Base-by-base conservation (phyloP, 1,140 invertebrate genomes). In the Fopius arisanus region DNA sequence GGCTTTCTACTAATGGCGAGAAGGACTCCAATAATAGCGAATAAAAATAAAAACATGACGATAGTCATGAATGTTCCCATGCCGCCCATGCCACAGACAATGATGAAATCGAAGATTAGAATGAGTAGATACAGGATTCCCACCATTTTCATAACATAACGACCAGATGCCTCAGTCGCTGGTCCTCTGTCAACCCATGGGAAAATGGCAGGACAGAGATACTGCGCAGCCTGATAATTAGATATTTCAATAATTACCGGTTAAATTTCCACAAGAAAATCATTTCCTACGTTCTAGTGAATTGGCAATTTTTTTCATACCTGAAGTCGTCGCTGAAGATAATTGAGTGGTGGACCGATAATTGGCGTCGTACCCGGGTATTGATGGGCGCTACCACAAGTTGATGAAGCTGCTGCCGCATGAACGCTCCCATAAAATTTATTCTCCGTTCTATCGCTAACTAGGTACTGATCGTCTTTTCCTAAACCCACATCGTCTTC, bases 151-250 rank as follows among this genome's bases (percentile, higher is more conserved):
- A 96, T 95, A 62, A 96, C 96, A 83, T 93, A 93, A 86, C 94
- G 92, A 67, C 96, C 96, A 68, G 92, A 93, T 74, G 93, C 92
- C 80, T 95, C 92, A 3, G 95, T 96, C 16, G 95, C 94, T 1
- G 95, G 95, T 28, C 95, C 95, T 67, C 91, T 91, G 82, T 96
- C 94, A 0, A 95, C 92, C 95, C 95, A 96, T 0, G 95, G 95
- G 81, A 96, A 94, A 75, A 96, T 91, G 6, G 93, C 94, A 10
- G 95, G 95, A 83, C 94, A 96, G 63, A 96, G 86, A 82, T 96
- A 96, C 31, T 94, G 93, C 73, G 92, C 91, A 12, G 92, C 91
- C 89, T 95, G 88, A 1, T 91, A 78, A 12, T 28, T 19, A 9
- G 33, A 29, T n/a, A n/a, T 26, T 10, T 63, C 33, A 43, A 29